phyloP scores from a whole-genome alignment of 2,797 vertebrate species.

The Sebastes steindachneri region DNA sequence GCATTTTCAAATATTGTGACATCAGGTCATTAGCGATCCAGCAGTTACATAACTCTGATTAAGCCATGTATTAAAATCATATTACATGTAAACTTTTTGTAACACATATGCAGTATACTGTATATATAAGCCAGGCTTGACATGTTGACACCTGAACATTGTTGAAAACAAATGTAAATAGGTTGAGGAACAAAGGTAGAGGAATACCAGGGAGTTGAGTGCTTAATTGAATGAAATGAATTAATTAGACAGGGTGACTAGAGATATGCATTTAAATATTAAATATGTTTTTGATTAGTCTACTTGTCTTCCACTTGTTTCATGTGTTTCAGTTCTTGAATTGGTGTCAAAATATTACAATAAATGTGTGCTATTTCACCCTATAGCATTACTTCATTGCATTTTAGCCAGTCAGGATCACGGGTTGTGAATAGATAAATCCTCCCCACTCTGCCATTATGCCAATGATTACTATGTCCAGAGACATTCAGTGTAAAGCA shows the following conservation, averaged over 20 bases:
- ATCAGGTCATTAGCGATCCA: neutral
- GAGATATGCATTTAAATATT: neutral
- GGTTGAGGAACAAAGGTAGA: neutral
- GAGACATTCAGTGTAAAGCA: constrained; percentile 45
- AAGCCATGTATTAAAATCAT: neutral
- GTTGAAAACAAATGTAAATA: neutral
- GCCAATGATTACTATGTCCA: constrained; percentile 44
- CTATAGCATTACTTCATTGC: neutral
- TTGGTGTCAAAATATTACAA: constrained; percentile 3
- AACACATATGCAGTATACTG: too few relatives aligned
- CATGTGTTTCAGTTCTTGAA: neutral
- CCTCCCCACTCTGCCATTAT: constrained; percentile 19
- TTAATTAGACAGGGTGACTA: neutral
- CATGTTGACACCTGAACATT: neutral
- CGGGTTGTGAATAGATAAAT: constrained; percentile 34
- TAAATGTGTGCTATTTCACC: constrained; percentile 8
- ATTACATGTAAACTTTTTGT: neutral
- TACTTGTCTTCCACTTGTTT: neutral
- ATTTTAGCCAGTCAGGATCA: constrained; percentile 24
- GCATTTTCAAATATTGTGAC: neutral
- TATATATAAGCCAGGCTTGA: too few relatives aligned
- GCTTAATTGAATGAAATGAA: neutral
- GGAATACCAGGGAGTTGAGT: neutral
- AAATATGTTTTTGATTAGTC: neutral
- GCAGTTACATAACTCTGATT: neutral